phyloP scores from a whole-genome alignment of 64 coral and sea anemone genomes.

The Hydrozoanthus tunicans region DNA sequence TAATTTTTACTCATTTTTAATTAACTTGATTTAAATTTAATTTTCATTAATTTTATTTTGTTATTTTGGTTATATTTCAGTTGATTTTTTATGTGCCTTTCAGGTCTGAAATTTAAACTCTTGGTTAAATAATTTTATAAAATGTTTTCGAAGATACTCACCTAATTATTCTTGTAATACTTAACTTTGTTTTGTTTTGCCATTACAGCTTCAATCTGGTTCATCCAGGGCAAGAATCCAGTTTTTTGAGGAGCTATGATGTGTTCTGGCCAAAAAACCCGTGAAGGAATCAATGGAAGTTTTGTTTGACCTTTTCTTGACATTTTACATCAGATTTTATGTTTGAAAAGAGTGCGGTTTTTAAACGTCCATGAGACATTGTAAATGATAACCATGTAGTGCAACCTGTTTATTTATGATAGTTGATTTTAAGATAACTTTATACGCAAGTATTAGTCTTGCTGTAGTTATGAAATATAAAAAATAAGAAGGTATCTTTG shows the following conservation, averaged over 20 bases:
- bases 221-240: slow-evolving; percentile 44
- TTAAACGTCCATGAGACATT: neutral
- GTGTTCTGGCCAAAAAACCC: neutral
- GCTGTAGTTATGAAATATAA: too few species aligned
- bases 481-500: neutral
- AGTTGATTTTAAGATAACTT: neutral
- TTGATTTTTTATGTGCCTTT: too few species aligned
- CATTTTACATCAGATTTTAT: too few species aligned
- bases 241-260: slow-evolving; percentile 44
- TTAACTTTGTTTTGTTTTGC: neutral
- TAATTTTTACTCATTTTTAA: too few species aligned
- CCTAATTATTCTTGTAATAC: neutral
- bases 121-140: too few species aligned
- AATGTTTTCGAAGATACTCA: neutral
- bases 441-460: neutral
- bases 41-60: too few species aligned
- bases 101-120: too few species aligned
- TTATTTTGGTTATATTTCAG: too few species aligned
- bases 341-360: neutral
- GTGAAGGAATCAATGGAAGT: too few species aligned
- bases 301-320: too few species aligned
- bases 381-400: neutral
- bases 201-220: neutral
- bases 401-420: neutral
- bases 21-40: too few species aligned